Evolutionary conservation across 2,113 vertebrate genomes (phyloP).

Genomic region (Callorhinus ursinus): DNA sequence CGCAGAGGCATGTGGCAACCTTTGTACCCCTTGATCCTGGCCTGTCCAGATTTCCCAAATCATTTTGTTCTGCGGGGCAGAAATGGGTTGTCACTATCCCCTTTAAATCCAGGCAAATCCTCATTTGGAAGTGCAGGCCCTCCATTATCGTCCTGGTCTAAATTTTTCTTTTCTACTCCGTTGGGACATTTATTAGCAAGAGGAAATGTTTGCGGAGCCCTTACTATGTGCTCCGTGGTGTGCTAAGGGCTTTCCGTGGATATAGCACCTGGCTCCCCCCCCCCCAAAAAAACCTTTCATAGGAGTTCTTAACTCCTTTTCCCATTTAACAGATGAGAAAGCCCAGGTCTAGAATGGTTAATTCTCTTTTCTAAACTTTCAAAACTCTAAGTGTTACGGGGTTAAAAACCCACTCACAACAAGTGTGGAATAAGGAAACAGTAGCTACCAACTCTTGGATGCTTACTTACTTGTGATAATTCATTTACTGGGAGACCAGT

Average conservation of each 20-base stretch:
- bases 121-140: not conserved
- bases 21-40: not conserved
- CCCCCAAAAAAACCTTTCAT: not conserved
- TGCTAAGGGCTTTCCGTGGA: not conserved
- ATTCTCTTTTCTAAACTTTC: not conserved
- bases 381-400: not conserved
- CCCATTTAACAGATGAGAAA: not conserved
- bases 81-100: accelerated
- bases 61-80: not conserved
- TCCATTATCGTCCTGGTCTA: accelerated
- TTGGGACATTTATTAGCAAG: not conserved
- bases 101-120: not conserved
- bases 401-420: not conserved
- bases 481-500: not conserved
- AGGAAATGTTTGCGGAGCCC: not conserved
- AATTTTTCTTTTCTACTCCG: not conserved
- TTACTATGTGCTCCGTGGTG: not conserved
- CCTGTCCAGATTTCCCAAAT: not conserved
- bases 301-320: not conserved
- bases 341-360: not conserved
- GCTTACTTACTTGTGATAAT: not conserved
- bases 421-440: not conserved
- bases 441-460: not conserved
- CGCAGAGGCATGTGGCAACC: too few relatives aligned
- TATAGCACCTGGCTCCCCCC: too few relatives aligned